phyloP scores from a whole-genome alignment of 2,113 vertebrate species.

The Etia nguti region DNA sequence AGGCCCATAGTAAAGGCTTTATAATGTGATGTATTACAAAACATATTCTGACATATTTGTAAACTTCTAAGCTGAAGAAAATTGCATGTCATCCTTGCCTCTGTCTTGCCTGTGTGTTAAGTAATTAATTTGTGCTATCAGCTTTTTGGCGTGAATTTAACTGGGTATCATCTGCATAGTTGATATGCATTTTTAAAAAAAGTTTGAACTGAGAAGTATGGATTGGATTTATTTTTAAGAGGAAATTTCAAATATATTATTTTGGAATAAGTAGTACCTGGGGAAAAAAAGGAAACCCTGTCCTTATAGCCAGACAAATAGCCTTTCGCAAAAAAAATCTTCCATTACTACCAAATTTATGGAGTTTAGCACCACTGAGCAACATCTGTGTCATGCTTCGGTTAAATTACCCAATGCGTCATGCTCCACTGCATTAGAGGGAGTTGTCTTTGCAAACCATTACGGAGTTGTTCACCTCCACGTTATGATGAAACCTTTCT shows the following conservation, averaged over 20 bases:
- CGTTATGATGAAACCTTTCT: neutral
- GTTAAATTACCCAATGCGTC: neutral
- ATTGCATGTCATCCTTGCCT: too few species aligned
- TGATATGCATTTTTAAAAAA: neutral
- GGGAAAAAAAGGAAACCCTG: fast-evolving
- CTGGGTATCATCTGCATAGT: neutral
- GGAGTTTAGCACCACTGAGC: neutral
- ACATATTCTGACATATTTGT: too few species aligned
- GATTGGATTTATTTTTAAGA: neutral
- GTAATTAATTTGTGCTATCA: too few species aligned
- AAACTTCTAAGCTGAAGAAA: too few species aligned
- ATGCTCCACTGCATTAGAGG: fast-evolving
- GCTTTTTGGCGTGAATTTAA: neutral
- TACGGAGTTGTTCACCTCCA: neutral
- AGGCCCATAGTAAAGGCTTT: too few species aligned
- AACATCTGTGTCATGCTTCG: neutral
- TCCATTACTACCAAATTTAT: fast-evolving
- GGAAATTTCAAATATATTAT: neutral
- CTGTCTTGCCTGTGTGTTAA: too few species aligned
- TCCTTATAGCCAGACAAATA: fast-evolving
- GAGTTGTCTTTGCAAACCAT: neutral
- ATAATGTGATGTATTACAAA: too few species aligned
- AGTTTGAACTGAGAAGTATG: neutral
- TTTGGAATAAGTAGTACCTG: neutral
- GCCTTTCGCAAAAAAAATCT: fast-evolving